Evolutionary conservation across 1,140 invertebrate species (phyloP).

Genomic region (Drosophila varians): DNA sequence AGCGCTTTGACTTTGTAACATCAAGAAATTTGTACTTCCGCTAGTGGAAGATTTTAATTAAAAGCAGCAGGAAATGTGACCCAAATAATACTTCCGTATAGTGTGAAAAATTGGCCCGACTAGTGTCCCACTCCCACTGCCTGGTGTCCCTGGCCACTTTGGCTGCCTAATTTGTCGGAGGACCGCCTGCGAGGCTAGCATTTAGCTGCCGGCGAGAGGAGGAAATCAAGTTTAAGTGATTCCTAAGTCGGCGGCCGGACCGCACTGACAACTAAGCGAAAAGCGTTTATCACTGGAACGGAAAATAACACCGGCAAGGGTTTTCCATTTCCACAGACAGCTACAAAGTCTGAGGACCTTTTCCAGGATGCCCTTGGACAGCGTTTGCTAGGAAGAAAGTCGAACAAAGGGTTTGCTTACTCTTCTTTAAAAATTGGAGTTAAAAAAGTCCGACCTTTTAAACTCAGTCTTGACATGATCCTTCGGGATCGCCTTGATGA

Average conservation of each 20-base stretch:
- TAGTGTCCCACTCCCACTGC: not conserved
- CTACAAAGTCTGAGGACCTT: not conserved
- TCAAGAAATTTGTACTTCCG: constrained; percentile 76
- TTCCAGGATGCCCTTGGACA: not conserved
- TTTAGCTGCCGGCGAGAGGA: constrained; percentile 30
- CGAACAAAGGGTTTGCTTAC: too few species aligned
- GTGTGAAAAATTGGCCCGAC: constrained; percentile 70
- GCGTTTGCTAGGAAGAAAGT: not conserved
- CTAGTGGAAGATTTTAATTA: constrained; percentile 77
- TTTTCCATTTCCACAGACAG: not conserved
- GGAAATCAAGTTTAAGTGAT: constrained; percentile 40
- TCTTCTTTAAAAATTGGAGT: too few species aligned
- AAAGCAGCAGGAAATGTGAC: constrained; percentile 81
- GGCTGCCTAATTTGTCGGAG: constrained; percentile 61
- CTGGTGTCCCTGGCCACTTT: constrained; percentile 27
- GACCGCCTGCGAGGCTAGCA: constrained; percentile 21
- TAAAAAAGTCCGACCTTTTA: not conserved
- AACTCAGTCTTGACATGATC: not conserved
- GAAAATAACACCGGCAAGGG: constrained; percentile 29
- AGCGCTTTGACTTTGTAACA: constrained; percentile 50
- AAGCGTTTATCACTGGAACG: constrained; percentile 42
- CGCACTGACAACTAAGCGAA: constrained; percentile 28
- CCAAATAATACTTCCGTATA: constrained; percentile 80
- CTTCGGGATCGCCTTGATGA: not conserved
- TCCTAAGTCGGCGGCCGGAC: constrained; percentile 27